Percentiles rank a stretch among this genome's conserved stretches.
Conservation (phyloP, 2,888 invertebrate genomes). For the Omphaloscelis lunosa region DNA sequence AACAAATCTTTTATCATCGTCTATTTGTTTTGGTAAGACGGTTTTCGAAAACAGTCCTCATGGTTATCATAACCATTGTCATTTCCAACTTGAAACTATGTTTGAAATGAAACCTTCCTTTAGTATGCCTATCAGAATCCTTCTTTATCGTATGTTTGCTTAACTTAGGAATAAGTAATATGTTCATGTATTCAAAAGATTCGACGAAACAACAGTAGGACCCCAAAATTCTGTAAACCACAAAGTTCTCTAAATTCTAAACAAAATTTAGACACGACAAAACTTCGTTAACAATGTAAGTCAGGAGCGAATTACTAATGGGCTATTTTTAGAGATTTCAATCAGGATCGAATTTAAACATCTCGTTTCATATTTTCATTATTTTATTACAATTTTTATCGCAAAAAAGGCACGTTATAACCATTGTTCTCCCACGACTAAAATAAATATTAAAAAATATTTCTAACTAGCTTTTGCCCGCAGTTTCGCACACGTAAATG, state of each 20-base stretch:
- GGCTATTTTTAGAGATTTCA: slow-evolving; percentile 23
- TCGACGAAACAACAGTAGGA: neutral
- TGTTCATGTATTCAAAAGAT: slow-evolving; percentile 3
- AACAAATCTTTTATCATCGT: neutral
- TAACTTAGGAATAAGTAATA: neutral
- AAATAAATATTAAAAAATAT: too few species aligned
- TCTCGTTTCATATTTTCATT: slow-evolving; percentile 5
- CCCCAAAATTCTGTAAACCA: neutral
- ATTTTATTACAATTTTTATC: slow-evolving; percentile 17
- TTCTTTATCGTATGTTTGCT: neutral
- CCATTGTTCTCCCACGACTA: neutral
- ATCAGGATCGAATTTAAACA: slow-evolving; percentile 12
- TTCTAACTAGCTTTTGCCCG: too few species aligned
- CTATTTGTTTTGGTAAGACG: too few species aligned
- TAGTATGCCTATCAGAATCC: neutral
- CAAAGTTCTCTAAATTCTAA: neutral
- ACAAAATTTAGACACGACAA: slow-evolving; percentile 6
- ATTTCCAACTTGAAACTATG: slow-evolving; percentile 9
- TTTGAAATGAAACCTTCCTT: slow-evolving; percentile 3
- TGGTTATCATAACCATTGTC: slow-evolving; percentile 30
- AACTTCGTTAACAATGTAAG: neutral
- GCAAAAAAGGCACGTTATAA: neutral
- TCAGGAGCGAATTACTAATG: neutral
- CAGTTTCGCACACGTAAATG: too few species aligned
- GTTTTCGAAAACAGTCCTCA: neutral